Percentiles rank a stretch among this genome's conserved stretches.
Evolutionary conservation across 2,888 invertebrate genomes (phyloP).

Genomic region (Dexiosoma caninum): DNA sequence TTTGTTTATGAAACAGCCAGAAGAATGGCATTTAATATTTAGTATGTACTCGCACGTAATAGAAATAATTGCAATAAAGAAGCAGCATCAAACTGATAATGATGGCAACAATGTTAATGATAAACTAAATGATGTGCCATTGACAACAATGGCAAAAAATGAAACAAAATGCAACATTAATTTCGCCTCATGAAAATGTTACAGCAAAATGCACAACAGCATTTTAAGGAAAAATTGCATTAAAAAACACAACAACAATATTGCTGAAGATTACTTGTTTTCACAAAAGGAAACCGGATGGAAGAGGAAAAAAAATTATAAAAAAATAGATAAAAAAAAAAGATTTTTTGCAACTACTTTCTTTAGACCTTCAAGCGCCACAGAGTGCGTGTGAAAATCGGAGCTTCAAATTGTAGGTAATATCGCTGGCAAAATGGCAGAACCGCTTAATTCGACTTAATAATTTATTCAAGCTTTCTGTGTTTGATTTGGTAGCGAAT

Average conservation of each 20-base stretch:
- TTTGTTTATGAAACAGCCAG: no score
- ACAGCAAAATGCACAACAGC: background rate
- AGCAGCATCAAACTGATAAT: slow-evolving; percentile 3
- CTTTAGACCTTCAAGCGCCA: slow-evolving; percentile 4
- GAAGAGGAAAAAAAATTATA: background rate
- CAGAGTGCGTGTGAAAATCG: background rate
- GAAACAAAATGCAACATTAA: slow-evolving; percentile 29
- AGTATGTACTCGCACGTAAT: no score
- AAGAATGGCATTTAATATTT: no score
- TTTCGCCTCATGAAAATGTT: slow-evolving; percentile 47
- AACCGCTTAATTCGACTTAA: no score
- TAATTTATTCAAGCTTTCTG: no score
- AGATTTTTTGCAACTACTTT: no score
- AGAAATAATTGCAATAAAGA: no score
- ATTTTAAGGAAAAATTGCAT: background rate
- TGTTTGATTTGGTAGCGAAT: no score
- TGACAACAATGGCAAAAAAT: slow-evolving; percentile 27
- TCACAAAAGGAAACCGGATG: background rate
- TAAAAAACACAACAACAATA: no score
- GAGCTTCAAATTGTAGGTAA: background rate
- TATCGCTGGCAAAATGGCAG: no score
- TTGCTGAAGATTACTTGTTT: background rate
- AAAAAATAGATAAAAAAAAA: background rate
- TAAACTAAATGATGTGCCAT: slow-evolving; percentile 44
- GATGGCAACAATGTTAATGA: slow-evolving; percentile 30